phyloP scores from a whole-genome alignment of 2,113 vertebrate species.

The Sturnus vulgaris region DNA sequence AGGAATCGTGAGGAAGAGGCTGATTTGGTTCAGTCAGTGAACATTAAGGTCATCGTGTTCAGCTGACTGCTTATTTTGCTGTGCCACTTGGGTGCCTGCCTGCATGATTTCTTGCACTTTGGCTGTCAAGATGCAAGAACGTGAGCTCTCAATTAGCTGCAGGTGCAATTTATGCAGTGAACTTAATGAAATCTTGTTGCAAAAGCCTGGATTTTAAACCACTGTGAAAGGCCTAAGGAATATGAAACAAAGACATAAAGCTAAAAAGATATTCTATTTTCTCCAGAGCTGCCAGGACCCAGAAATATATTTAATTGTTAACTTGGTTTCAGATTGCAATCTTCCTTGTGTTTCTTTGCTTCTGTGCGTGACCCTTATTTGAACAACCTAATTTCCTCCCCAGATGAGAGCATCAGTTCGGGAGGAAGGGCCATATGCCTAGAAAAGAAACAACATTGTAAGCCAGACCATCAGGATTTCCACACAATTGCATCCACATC shows the following conservation, averaged over 20 bases:
- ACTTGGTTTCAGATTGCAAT: neutral
- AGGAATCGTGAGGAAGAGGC: neutral
- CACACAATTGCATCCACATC: neutral
- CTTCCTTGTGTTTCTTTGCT: neutral
- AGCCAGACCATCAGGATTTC: neutral
- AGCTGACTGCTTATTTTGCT: constrained; percentile 31
- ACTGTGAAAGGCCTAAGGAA: neutral
- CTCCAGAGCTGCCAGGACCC: neutral
- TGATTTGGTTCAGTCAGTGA: constrained; percentile 27
- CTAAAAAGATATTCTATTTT: neutral
- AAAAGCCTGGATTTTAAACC: neutral
- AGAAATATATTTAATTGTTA: neutral
- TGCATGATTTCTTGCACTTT: neutral
- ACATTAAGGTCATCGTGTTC: neutral
- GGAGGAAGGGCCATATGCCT: neutral
- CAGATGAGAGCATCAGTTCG: neutral
- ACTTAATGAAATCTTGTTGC: neutral
- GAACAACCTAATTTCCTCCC: neutral
- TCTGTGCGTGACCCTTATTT: neutral
- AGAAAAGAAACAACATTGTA: neutral
- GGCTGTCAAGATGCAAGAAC: neutral
- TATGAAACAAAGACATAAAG: neutral
- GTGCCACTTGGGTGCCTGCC: neutral
- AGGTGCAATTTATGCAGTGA: neutral
- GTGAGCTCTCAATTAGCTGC: neutral